Evolutionary conservation across 2,888 invertebrate species (phyloP).

Genomic region (Pheosia tremula): DNA sequence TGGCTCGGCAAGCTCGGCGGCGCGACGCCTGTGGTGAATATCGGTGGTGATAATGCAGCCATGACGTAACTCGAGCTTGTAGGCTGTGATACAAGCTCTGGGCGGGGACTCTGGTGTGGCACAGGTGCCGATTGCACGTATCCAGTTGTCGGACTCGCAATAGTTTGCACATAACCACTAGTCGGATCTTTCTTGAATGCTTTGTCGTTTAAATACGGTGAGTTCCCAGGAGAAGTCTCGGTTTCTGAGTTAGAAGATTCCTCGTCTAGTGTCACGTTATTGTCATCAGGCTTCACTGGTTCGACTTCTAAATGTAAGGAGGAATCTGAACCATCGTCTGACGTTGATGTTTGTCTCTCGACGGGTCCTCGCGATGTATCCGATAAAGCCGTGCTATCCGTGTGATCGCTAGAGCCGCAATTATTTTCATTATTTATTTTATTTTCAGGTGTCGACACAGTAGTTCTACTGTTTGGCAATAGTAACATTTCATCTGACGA

Average conservation of each 20-base stretch:
- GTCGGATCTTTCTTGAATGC: slow-evolving; percentile 64
- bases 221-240: slow-evolving; percentile 59
- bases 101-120: slow-evolving; percentile 43
- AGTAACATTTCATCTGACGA: slow-evolving; percentile 77
- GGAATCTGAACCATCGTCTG: slow-evolving; percentile 73
- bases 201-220: slow-evolving; percentile 65
- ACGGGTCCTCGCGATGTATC: slow-evolving; percentile 65
- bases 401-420: slow-evolving; percentile 73
- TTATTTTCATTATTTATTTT: slow-evolving; percentile 69
- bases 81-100: slow-evolving; percentile 49
- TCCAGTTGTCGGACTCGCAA: slow-evolving; percentile 52
- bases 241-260: slow-evolving; percentile 59
- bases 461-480: slow-evolving; percentile 67
- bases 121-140: slow-evolving; percentile 62
- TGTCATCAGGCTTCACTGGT: slow-evolving; percentile 50
- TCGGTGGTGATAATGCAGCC: slow-evolving; percentile 70
- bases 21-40: slow-evolving; percentile 67
- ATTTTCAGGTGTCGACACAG: slow-evolving; percentile 59
- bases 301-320: slow-evolving; percentile 70
- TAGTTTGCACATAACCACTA: slow-evolving; percentile 64
- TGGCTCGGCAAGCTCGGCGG: slow-evolving; percentile 49
- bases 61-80: slow-evolving; percentile 76
- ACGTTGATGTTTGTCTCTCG: slow-evolving; percentile 71
- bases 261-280: slow-evolving; percentile 46
- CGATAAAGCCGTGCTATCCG: slow-evolving; percentile 78